A percentile compares a stretch with the other conserved stretches of the same genome.
Conservation (phyloP, 1,140 invertebrate species). For the Liolophura sinensis region DNA sequence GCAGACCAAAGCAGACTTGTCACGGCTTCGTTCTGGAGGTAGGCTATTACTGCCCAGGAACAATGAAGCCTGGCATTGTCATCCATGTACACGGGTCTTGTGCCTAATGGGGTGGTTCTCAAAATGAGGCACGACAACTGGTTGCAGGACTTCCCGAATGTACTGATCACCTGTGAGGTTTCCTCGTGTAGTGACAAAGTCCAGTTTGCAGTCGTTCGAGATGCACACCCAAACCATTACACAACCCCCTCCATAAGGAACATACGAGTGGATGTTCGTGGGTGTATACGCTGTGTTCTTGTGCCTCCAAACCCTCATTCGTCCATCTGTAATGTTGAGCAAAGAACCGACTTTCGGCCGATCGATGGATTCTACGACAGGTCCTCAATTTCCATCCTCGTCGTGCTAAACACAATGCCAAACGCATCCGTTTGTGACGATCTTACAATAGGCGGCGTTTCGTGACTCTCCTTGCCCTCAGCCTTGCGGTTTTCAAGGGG, state of each 20-base stretch:
- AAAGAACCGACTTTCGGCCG: constrained; percentile 14
- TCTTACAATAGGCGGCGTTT: constrained; percentile 8
- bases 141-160: constrained; percentile 9
- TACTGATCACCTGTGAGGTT: constrained; percentile 8
- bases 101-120: constrained; percentile 12
- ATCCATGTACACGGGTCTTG: constrained; percentile 14
- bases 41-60: constrained; percentile 10
- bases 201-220: constrained; percentile 6
- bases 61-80: constrained; percentile 16
- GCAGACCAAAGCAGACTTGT: background rate
- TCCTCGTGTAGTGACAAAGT: constrained; percentile 11
- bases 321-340: too few relatives aligned
- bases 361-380: constrained; percentile 8
- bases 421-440: background rate
- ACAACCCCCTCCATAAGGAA: constrained; percentile 8
- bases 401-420: constrained; percentile 5
- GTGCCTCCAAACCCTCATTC: too few relatives aligned
- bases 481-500: too few relatives aligned
- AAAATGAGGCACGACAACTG: constrained; percentile 16
- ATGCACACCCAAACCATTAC: constrained; percentile 19
- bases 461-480: too few relatives aligned
- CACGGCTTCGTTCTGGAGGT: too few relatives aligned
- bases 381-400: constrained; percentile 9
- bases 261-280: too few relatives aligned
- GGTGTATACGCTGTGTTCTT: too few relatives aligned